Base-by-base conservation (phyloP, 30 jellyfish, hydroid and myxozoan genomes). In the Nemopilema nomurai region DNA sequence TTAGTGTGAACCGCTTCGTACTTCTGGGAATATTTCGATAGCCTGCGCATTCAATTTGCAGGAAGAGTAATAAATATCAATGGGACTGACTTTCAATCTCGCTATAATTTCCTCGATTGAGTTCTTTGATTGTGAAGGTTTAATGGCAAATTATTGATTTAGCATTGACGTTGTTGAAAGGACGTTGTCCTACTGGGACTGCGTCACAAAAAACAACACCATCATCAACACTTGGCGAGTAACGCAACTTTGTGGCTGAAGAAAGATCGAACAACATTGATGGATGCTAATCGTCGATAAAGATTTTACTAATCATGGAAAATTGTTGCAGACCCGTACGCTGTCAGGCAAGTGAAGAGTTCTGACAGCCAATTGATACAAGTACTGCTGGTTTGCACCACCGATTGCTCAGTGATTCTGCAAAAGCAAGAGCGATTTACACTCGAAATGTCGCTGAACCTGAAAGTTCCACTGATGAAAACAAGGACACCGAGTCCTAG, bases 401-500 rank as follows among this genome's bases (percentile, higher is more conserved):
- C n/a, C n/a, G n/a, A 41, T 41, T 41, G 13, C 13, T 13, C 13
- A 6, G 57, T 13, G 57, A 41, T 41, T 13, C 6, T 41, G 13
- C 57, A 13, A 13, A 41, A 41, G 57, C 9, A 41, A 41, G 13
- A 41, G 13, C 57, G 13, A 13, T 41, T 41, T 41, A 13, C 57
- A 41, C 13, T 18, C 41, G 31, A 50, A 51, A 76, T 76, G 86
- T 76, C 86, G 76, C 66, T 50, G 0, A 19, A 71, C 16, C 65
- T 28, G 64, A 78, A 78, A 41, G 78, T 63, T n/a, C 69, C 88
- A 17, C 1, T 22, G 32, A 17, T 78, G 41, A 66, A 41, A 7
- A 51, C 79, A 18, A 79, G 88, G 29, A 25, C 79, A 6, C 88
- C 88, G 49, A 80, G 90, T 29, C 90, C 90, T 4, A 67, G 80